phyloP scores from a whole-genome alignment of 2,888 invertebrate genomes.

The Himalopsyche kuldschensis region DNA sequence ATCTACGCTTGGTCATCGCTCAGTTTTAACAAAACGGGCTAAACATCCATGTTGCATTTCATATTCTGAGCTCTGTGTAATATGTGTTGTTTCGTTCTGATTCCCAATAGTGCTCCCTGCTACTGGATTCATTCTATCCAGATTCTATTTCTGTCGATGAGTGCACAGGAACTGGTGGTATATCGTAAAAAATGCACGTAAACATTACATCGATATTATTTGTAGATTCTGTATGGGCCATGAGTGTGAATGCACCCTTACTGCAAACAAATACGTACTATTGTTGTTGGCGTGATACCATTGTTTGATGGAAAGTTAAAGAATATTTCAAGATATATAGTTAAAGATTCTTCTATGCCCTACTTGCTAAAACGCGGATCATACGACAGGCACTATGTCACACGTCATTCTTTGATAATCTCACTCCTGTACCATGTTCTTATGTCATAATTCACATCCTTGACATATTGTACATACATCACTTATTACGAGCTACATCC shows the following conservation, averaged over 20 bases:
- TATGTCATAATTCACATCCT: too few relatives aligned
- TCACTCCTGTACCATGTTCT: too few relatives aligned
- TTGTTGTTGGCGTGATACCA: too few relatives aligned
- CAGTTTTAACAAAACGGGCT: not conserved
- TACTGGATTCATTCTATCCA: conserved; percentile 3
- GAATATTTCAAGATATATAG: too few relatives aligned
- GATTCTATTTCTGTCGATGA: conserved; percentile 16
- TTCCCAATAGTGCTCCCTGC: not conserved
- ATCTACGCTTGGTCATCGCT: not conserved
- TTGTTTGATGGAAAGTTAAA: too few relatives aligned
- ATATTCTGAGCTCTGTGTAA: not conserved
- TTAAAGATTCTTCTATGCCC: too few relatives aligned
- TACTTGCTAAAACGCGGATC: too few relatives aligned
- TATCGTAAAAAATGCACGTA: conserved; percentile 10
- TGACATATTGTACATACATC: too few relatives aligned
- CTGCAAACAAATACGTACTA: not conserved
- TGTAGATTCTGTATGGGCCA: not conserved
- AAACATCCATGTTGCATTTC: not conserved
- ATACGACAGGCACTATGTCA: too few relatives aligned
- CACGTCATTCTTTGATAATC: too few relatives aligned
- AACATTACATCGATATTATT: conserved; percentile 6
- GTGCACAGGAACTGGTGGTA: conserved; percentile 14
- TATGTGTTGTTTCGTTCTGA: not conserved
- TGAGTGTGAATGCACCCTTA: not conserved
- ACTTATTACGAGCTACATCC: too few relatives aligned